Conservation (phyloP, 2,888 invertebrate species). For the Erannis defoliaria region DNA sequence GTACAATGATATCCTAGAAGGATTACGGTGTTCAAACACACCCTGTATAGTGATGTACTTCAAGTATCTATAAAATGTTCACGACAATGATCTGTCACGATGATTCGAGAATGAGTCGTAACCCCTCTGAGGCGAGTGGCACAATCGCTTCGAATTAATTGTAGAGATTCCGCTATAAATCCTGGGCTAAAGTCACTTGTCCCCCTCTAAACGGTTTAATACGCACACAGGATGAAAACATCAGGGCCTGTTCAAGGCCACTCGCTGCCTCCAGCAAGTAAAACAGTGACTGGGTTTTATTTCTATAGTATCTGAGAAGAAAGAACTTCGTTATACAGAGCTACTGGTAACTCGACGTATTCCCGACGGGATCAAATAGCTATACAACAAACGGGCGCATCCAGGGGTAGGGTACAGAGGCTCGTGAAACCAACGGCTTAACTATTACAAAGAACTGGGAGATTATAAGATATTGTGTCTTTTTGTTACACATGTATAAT, state of each 20-base stretch:
- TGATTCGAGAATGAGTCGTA: conserved; percentile 54
- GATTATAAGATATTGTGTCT: no score
- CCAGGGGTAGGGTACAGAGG: no score
- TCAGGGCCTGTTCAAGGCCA: conserved; percentile 82
- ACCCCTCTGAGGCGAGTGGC: conserved; percentile 56
- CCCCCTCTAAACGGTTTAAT: conserved; percentile 84
- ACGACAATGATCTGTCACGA: conserved; percentile 47
- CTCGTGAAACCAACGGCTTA: no score
- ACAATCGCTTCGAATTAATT: conserved; percentile 80
- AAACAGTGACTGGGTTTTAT: conserved; percentile 15
- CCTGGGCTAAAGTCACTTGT: conserved; percentile 80
- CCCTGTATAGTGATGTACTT: no score
- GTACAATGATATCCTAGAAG: no score
- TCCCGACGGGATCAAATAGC: no score
- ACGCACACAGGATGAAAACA: conserved; percentile 84
- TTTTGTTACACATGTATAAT: no score
- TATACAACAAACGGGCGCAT: no score
- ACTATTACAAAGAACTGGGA: no score
- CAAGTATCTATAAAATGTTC: background rate
- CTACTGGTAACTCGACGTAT: background rate
- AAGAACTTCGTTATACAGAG: background rate
- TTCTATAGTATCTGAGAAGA: background rate
- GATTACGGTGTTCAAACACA: no score
- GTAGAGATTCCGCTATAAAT: conserved; percentile 81
- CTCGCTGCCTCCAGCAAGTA: conserved; percentile 58